Evolutionary conservation across 2,888 invertebrate species (phyloP), one percentile per base, ranked within the genome.

Genomic region (Xestia rhomboidea): DNA sequence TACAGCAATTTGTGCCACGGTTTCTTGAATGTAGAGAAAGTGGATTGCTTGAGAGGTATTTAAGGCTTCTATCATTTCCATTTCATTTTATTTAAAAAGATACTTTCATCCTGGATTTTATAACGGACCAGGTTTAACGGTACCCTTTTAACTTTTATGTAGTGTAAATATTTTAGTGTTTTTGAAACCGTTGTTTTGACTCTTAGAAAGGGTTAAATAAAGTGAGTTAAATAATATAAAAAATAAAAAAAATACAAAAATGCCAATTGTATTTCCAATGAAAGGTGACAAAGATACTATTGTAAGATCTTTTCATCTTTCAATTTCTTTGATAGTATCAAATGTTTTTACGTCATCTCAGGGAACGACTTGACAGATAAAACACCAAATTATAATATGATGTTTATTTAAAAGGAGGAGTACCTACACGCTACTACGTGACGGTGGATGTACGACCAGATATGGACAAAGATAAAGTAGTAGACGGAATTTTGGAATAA

Each of bases 11-110:
- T 60, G 5, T 21, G 27, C 24, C 7, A 46, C 8, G 34, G 24
- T 62, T 49, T 70, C 74, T 62, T 62, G 24, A 30, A 70, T 24
- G 6, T 15, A 57, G 8, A 54, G 51, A 74, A 74, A 63, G n/a
- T 63, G 18, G 15, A 60, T 30, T 60, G 21, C 76, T 60, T n/a
- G 21, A 41, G 2, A 63, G 30, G 21, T 75, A 63, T 54, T n/a
- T n/a, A n/a, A n/a, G 13, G n/a, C 54, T 54, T 54, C 13, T 13
- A n/a, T 44, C 24, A 34, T 51, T 51, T 44, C 3, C 3, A 15
- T 75, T n/a, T 24, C 7, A 46, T 70, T 46, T 46, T 44, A 68
- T 68, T 57, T 30, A 60, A 30, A 44, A 51, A 51, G 18, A 41
- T 38, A 38, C 15, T 46, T 60, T 60, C 34, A 57, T 72, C 46